These are phyloP conservation scores for Macquaria ambigua DNA, from an alignment of 2,113 vertebrate species.

Conservation along the genomic window DNA sequence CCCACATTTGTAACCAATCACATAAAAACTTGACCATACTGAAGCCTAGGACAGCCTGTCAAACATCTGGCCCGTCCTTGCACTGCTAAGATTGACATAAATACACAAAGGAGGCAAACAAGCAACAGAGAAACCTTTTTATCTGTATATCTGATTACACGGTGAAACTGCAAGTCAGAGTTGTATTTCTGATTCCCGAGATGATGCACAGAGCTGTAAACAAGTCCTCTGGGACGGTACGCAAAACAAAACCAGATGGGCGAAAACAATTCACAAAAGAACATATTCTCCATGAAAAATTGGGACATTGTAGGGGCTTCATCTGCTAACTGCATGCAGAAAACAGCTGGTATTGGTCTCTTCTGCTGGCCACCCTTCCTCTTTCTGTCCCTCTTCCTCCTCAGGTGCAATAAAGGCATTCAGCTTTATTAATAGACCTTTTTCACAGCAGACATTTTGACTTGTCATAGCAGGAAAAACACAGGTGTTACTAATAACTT, in stretches of 20 bases:
- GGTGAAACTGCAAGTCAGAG: conserved; percentile 42
- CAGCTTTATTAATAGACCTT: not conserved
- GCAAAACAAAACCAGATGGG: conserved; percentile 66
- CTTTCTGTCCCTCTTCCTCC: conserved; percentile 16
- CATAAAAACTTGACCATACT: conserved; percentile 10
- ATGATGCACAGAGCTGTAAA: conserved; percentile 74
- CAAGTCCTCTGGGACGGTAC: conserved; percentile 65
- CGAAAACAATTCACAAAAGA: conserved; percentile 75
- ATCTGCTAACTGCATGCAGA: conserved; percentile 63
- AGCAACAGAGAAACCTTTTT: conserved; percentile 41
- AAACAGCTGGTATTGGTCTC: conserved; percentile 68
- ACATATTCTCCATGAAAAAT: conserved; percentile 66
- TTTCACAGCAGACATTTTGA: not conserved
- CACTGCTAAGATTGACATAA: conserved; percentile 42
- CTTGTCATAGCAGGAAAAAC: not conserved
- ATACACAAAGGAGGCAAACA: conserved; percentile 60
- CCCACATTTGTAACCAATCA: conserved; percentile 33
- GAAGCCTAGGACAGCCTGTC: conserved; percentile 24
- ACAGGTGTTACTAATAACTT: conserved; percentile 22
- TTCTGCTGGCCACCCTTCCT: conserved; percentile 31
- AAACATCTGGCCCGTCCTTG: conserved; percentile 31
- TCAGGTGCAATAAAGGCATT: conserved; percentile 51
- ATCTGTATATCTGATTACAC: conserved; percentile 45
- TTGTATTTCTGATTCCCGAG: conserved; percentile 60
- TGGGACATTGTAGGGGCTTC: conserved; percentile 63